Percentiles rank a stretch among this genome's conserved stretches.
Conservation (phyloP, 1,140 invertebrate genomes). For the Drosophila busckii region DNA sequence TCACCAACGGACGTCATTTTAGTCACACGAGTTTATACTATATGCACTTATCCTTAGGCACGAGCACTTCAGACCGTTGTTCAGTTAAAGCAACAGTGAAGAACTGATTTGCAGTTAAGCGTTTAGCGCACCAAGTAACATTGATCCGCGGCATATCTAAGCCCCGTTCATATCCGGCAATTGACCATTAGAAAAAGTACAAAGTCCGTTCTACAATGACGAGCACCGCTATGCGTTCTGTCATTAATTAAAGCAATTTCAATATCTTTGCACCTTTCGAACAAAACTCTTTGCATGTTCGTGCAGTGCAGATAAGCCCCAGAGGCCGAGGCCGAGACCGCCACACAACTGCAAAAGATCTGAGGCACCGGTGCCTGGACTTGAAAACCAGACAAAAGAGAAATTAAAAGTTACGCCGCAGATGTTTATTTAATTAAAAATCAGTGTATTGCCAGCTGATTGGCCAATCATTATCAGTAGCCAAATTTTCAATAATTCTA, state of each 20-base stretch:
- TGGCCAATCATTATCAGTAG: slow-evolving; percentile 11
- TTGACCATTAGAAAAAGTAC: slow-evolving; percentile 6
- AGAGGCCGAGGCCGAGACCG: not conserved
- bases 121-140: slow-evolving; percentile 15
- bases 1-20: slow-evolving; percentile 1
- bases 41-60: not conserved
- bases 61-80: not conserved
- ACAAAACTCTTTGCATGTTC: slow-evolving; percentile 13
- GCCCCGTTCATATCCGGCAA: not conserved
- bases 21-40: not conserved
- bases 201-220: slow-evolving; percentile 8
- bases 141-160: not conserved
- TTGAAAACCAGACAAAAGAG: slow-evolving; percentile 8
- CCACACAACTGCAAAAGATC: too few species aligned
- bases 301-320: slow-evolving; percentile 4
- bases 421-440: slow-evolving; percentile 54
- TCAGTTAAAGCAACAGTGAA: slow-evolving; percentile 1
- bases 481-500: slow-evolving; percentile 17
- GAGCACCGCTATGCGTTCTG: slow-evolving; percentile 1
- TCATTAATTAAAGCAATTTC: slow-evolving; percentile 39
- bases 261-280: slow-evolving; percentile 2
- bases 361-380: not conserved
- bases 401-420: slow-evolving; percentile 1
- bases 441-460: slow-evolving; percentile 26
- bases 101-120: slow-evolving; percentile 6